A percentile compares a stretch with the other conserved stretches of the same genome.
Conservation (phyloP, 2,888 invertebrate species). For the Netelia virgata region DNA sequence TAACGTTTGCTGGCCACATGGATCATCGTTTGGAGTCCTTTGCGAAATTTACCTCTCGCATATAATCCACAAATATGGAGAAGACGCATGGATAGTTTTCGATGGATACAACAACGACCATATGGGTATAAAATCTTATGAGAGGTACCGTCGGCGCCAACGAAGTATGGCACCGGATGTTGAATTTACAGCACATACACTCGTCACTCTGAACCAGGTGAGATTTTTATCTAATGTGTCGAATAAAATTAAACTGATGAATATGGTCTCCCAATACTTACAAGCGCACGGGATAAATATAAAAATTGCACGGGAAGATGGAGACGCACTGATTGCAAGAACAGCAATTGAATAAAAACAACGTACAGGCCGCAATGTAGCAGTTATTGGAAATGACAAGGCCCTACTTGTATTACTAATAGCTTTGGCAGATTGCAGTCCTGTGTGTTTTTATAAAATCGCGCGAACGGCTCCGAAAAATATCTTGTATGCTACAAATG, state of each 20-base stretch:
- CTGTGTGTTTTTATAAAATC: no score
- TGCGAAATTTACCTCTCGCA: conserved; percentile 19
- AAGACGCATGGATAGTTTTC: conserved; percentile 63
- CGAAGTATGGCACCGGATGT: conserved; percentile 65
- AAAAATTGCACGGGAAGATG: conserved; percentile 66
- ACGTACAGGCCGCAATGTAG: no score
- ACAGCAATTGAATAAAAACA: conserved; percentile 51
- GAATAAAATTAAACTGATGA: conserved; percentile 68
- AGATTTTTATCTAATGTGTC: conserved; percentile 69
- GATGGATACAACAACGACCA: conserved; percentile 68
- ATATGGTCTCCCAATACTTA: conserved; percentile 60
- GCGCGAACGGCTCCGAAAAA: no score
- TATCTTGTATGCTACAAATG: no score
- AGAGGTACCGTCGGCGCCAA: conserved; percentile 62
- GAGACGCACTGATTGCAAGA: conserved; percentile 64
- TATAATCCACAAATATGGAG: conserved; percentile 15
- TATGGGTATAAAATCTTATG: conserved; percentile 67
- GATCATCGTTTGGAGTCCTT: no score
- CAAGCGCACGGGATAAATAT: conserved; percentile 47
- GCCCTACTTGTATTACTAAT: no score
- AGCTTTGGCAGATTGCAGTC: no score
- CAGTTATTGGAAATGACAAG: no score
- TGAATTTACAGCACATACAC: conserved; percentile 58
- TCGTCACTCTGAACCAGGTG: conserved; percentile 64
- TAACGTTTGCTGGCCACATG: no score